Conservation (phyloP, 1,140 invertebrate species). For the Ganaspis sp. region DNA sequence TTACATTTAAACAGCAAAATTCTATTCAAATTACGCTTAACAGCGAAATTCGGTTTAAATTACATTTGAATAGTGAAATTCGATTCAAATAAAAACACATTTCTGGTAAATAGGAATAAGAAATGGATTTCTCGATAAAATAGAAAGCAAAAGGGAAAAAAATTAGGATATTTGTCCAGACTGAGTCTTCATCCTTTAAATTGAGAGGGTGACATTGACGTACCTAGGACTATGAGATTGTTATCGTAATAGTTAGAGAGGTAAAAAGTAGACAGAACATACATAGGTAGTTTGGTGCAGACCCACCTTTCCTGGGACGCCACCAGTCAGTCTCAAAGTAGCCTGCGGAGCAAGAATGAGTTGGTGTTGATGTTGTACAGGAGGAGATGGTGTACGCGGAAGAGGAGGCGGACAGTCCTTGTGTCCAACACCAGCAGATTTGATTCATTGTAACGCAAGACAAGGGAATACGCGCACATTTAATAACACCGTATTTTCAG, state of each 20-base stretch:
- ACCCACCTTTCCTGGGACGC: conserved; percentile 95
- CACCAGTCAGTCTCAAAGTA: conserved; percentile 96
- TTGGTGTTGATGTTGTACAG: conserved; percentile 76
- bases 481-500: conserved; percentile 72
- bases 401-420: conserved; percentile 93
- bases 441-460: conserved; percentile 69
- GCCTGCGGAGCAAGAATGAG: conserved; percentile 83
- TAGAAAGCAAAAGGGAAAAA: not conserved
- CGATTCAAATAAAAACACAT: too few species aligned
- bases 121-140: too few species aligned
- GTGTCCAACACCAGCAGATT: conserved; percentile 76
- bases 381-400: conserved; percentile 85
- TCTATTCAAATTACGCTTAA: too few species aligned
- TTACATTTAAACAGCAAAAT: too few species aligned
- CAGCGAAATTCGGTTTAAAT: too few species aligned
- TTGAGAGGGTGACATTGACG: not conserved
- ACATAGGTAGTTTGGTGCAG: conserved; percentile 78
- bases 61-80: too few species aligned
- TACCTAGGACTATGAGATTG: conserved; percentile 12
- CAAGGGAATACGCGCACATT: conserved; percentile 70
- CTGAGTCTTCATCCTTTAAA: conserved; percentile 35
- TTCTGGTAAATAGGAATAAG: too few species aligned
- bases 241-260: conserved; percentile 46
- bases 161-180: too few species aligned
- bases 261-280: conserved; percentile 73